These are phyloP conservation scores for Leptinotarsa defecta DNA, from an alignment of 1,140 invertebrate genomes.

Conservation along the genomic window DNA sequence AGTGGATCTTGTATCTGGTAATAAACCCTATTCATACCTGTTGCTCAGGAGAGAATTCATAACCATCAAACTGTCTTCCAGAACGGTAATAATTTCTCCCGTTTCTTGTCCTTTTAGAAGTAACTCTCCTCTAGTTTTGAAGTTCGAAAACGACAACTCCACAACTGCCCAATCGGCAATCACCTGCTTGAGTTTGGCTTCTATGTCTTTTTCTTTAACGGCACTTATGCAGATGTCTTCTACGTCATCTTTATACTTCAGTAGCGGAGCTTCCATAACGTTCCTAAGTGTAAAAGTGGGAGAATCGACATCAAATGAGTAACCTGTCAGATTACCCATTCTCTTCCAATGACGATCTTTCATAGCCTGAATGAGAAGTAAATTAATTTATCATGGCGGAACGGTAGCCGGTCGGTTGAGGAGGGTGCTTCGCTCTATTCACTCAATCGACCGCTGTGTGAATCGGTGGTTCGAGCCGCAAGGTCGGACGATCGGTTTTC, in stretches of 20 bases:
- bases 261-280: constrained; percentile 82
- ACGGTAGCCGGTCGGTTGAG: too few species aligned
- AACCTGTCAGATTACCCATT: constrained; percentile 72
- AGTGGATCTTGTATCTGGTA: too few species aligned
- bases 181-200: constrained; percentile 84
- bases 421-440: too few species aligned
- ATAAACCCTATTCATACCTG: constrained; percentile 52
- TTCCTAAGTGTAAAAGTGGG: constrained; percentile 78
- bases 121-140: constrained; percentile 85
- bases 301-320: constrained; percentile 77
- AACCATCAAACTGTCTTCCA: constrained; percentile 89
- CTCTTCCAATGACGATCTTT: constrained; percentile 86
- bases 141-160: constrained; percentile 78
- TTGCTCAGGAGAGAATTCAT: constrained; percentile 84
- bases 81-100: constrained; percentile 74
- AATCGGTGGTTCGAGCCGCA: too few species aligned
- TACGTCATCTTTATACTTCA: constrained; percentile 85
- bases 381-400: too few species aligned
- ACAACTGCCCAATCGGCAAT: constrained; percentile 79
- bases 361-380: constrained; percentile 66
- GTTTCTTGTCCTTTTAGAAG: constrained; percentile 79
- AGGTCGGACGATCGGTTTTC: too few species aligned
- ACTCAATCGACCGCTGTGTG: too few species aligned
- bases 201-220: constrained; percentile 89
- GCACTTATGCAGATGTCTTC: constrained; percentile 92